phyloP scores from a whole-genome alignment of 2,888 invertebrate species.

The Hemistola chrysoprasaria region DNA sequence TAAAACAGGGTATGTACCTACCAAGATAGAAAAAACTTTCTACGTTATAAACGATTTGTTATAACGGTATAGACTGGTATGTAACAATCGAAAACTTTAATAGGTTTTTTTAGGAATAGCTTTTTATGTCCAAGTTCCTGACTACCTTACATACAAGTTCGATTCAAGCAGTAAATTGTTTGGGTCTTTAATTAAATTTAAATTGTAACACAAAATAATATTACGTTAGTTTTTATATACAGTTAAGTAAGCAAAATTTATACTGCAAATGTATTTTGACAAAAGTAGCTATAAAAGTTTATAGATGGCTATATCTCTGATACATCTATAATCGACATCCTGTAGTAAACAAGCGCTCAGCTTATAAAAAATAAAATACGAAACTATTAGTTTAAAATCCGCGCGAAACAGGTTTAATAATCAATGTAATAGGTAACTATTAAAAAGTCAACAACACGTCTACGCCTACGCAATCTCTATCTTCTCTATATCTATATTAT shows the following conservation, averaged over 20 bases:
- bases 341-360: constrained; percentile 6
- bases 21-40: constrained; percentile 27
- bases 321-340: not conserved
- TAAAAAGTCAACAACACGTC: constrained; percentile 17
- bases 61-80: constrained; percentile 32
- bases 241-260: too few species aligned
- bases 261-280: too few species aligned
- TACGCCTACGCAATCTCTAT: too few species aligned
- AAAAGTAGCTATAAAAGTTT: too few species aligned
- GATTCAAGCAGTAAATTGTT: too few species aligned
- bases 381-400: constrained; percentile 20
- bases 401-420: constrained; percentile 18
- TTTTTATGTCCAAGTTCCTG: constrained; percentile 7
- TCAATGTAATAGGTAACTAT: constrained; percentile 24
- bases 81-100: constrained; percentile 27
- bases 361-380: constrained; percentile 12
- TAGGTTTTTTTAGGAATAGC: constrained; percentile 13
- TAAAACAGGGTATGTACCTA: constrained; percentile 66
- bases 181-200: not conserved
- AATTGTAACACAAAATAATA: too few species aligned
- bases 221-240: too few species aligned
- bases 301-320: not conserved
- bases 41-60: constrained; percentile 28
- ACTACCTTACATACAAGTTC: not conserved
- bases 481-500: too few species aligned